Percentiles rank a stretch among this genome's conserved stretches.
Evolutionary conservation across 2,797 vertebrate genomes (phyloP).

Genomic region (Odontamblyopus rebecca): DNA sequence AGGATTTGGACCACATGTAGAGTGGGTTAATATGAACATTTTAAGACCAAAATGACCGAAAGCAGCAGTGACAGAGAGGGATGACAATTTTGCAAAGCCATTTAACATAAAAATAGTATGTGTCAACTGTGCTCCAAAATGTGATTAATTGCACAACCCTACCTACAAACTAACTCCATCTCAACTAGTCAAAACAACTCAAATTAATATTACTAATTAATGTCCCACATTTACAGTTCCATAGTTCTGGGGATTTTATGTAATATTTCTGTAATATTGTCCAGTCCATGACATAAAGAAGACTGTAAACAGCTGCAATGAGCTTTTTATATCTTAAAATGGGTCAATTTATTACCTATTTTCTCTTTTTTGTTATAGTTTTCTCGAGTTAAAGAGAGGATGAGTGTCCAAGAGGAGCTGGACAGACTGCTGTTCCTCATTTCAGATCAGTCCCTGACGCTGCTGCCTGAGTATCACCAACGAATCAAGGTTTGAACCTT

Average conservation of each 20-base stretch:
- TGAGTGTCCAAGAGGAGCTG: constrained; percentile 83
- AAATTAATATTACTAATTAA: too few species aligned
- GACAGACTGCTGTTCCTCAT: constrained; percentile 83
- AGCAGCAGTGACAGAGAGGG: too few species aligned
- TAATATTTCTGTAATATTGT: constrained; percentile 2
- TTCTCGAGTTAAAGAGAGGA: constrained; percentile 77
- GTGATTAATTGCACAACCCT: too few species aligned
- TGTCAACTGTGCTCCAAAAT: too few species aligned
- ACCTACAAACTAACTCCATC: too few species aligned
- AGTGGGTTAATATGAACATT: too few species aligned
- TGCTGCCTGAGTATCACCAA: constrained; percentile 89
- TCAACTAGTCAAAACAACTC: too few species aligned
- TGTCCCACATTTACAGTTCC: neutral
- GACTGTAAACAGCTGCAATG: constrained; percentile 15
- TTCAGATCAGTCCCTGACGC: constrained; percentile 86
- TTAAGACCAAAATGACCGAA: too few species aligned
- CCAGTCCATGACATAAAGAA: constrained; percentile 5
- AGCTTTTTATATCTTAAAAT: constrained; percentile 21
- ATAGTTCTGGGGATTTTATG: constrained; percentile 17
- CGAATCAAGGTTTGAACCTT: constrained; percentile 78
- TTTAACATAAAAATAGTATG: too few species aligned
- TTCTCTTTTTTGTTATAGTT: constrained; percentile 70
- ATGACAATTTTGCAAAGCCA: too few species aligned
- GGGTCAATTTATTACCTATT: constrained; percentile 7
- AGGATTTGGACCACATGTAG: too few species aligned